Conservation (phyloP, 2,113 vertebrate genomes). For the Embiotoca jacksoni region DNA sequence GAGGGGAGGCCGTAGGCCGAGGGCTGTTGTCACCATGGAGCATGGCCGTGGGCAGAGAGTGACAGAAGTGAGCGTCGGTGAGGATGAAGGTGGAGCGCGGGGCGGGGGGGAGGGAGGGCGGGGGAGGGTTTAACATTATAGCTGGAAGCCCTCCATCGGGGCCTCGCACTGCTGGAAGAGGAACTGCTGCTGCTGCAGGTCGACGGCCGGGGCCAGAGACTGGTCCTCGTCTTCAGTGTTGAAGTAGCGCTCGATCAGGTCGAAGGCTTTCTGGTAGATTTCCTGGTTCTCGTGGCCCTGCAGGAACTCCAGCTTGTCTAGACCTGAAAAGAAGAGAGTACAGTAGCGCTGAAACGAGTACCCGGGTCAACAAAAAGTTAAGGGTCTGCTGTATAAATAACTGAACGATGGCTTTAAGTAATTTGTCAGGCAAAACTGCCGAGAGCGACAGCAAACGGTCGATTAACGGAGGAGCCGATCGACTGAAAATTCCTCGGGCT, state of each 20-base stretch:
- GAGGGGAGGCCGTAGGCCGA: neutral
- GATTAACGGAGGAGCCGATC: too few relatives aligned
- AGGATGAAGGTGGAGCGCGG: slow-evolving; percentile 60
- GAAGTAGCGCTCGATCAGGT: slow-evolving; percentile 98
- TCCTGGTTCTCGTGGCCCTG: slow-evolving; percentile 99
- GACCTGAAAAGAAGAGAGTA: slow-evolving; percentile 79
- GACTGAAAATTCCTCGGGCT: too few relatives aligned
- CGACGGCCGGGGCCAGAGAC: slow-evolving; percentile 94
- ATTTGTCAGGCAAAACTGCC: too few relatives aligned
- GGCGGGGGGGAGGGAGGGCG: neutral
- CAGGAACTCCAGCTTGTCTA: slow-evolving; percentile 98
- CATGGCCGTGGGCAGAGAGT: slow-evolving; percentile 82
- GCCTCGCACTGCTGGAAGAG: slow-evolving; percentile 98
- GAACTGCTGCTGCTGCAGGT: slow-evolving; percentile 97
- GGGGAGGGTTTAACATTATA: slow-evolving; percentile 85
- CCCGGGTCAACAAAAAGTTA: neutral
- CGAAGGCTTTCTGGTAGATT: slow-evolving; percentile 99
- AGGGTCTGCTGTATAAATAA: too few relatives aligned
- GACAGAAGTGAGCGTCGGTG: slow-evolving; percentile 65
- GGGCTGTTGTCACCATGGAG: slow-evolving; percentile 47
- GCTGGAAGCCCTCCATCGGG: slow-evolving; percentile 99
- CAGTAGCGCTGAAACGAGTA: neutral
- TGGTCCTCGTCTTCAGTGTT: slow-evolving; percentile 96
- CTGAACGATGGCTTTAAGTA: too few relatives aligned
- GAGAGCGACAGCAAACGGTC: too few relatives aligned